phyloP scores from a whole-genome alignment of 2,113 vertebrate species.

The Anhinga anhinga region DNA sequence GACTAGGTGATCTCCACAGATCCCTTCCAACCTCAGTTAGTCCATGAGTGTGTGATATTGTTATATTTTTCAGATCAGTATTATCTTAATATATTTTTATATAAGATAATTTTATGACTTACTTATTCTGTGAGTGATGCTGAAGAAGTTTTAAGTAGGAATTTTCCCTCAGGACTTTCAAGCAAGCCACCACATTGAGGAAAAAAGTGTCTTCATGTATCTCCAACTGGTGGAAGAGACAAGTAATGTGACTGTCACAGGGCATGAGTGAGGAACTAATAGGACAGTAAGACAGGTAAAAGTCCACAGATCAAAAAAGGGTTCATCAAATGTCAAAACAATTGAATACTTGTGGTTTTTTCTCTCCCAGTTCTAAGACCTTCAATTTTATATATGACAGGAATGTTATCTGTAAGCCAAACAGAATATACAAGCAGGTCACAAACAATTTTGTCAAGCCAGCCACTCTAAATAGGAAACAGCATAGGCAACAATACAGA shows the following conservation, averaged over 20 bases:
- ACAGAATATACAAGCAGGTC: not conserved
- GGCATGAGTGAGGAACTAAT: not conserved
- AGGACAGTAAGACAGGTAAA: not conserved
- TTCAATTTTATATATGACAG: not conserved
- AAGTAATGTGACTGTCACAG: not conserved
- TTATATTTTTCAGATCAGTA: not conserved
- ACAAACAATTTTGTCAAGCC: not conserved
- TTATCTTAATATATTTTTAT: not conserved
- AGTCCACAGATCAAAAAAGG: not conserved
- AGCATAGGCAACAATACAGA: not conserved
- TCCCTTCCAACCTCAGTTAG: not conserved
- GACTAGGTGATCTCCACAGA: not conserved
- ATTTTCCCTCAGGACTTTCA: constrained; percentile 41
- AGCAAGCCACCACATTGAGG: constrained; percentile 58
- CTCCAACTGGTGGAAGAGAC: constrained; percentile 44
- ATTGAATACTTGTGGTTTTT: not conserved
- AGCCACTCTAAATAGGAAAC: not conserved
- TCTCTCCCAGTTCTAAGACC: not conserved
- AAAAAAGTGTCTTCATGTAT: constrained; percentile 60
- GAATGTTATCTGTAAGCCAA: not conserved
- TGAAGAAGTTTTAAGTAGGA: constrained; percentile 42
- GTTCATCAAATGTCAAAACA: not conserved
- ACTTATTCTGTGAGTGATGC: constrained; percentile 18
- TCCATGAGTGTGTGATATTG: not conserved
- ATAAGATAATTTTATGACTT: not conserved